Percentiles rank a stretch among this genome's conserved stretches.
Conservation (phyloP, 1,140 invertebrate species). For the Leguminivora glycinivorella region DNA sequence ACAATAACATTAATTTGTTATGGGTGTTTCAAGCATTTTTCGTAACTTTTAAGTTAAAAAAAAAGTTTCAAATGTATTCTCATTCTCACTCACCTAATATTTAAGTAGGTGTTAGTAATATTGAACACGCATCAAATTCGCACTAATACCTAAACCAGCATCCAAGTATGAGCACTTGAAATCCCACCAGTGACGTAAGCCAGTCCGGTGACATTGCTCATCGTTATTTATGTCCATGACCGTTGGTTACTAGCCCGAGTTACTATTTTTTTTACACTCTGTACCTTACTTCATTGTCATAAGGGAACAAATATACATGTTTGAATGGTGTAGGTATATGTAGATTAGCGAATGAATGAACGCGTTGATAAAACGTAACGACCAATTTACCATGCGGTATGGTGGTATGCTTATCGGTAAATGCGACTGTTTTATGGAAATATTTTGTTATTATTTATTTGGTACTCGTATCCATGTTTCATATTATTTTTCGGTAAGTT, state of each 20-base stretch:
- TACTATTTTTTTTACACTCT: not conserved
- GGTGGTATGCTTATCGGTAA: not conserved
- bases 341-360: slow-evolving; percentile 58
- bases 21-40: too few species aligned
- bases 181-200: slow-evolving; percentile 14
- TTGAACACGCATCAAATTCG: not conserved
- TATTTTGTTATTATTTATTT: slow-evolving; percentile 2
- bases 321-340: slow-evolving; percentile 30
- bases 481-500: not conserved
- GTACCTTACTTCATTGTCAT: not conserved
- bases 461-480: not conserved
- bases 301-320: not conserved
- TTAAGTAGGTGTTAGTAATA: not conserved
- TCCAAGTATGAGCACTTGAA: slow-evolving; percentile 13
- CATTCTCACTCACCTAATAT: too few species aligned
- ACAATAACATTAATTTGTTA: too few species aligned
- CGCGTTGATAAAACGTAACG: slow-evolving; percentile 44
- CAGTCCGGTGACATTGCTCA: slow-evolving; percentile 62
- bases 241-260: slow-evolving; percentile 52
- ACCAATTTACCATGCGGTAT: slow-evolving; percentile 36
- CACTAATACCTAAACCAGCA: not conserved
- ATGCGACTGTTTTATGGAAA: not conserved
- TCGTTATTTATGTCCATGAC: slow-evolving; percentile 62
- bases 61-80: too few species aligned
- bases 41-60: too few species aligned